phyloP scores from a whole-genome alignment of 2,888 invertebrate species.

The Gandaritis pyraliata region DNA sequence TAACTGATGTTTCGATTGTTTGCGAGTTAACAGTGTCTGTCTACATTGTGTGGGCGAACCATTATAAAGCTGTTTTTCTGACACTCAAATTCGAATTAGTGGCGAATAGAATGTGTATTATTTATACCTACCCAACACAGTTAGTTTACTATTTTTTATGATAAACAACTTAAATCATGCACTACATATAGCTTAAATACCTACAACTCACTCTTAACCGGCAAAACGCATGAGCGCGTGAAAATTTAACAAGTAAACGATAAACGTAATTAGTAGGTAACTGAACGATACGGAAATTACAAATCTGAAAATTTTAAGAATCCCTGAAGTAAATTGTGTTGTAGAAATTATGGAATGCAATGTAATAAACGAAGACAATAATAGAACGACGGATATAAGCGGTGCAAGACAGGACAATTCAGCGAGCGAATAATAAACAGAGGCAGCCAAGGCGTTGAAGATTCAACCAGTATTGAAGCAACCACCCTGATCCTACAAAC shows the following conservation, averaged over 20 bases:
- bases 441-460: slow-evolving; percentile 54
- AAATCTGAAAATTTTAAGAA: slow-evolving; percentile 19
- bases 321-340: slow-evolving; percentile 16
- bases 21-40: slow-evolving; percentile 18
- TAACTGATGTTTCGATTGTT: slow-evolving; percentile 21
- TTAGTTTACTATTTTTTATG: slow-evolving; percentile 1
- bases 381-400: slow-evolving; percentile 53
- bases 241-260: slow-evolving; percentile 60
- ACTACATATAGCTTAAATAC: slow-evolving; percentile 15
- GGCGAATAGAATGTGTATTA: neutral
- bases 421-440: slow-evolving; percentile 66
- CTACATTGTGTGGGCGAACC: slow-evolving; percentile 29
- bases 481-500: slow-evolving; percentile 51
- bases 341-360: neutral
- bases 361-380: slow-evolving; percentile 15
- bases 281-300: slow-evolving; percentile 31
- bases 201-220: slow-evolving; percentile 49
- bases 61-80: slow-evolving; percentile 19
- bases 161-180: slow-evolving; percentile 14
- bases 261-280: too few species aligned
- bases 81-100: slow-evolving; percentile 9
- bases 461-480: slow-evolving; percentile 64
- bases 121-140: slow-evolving; percentile 1
- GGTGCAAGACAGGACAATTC: slow-evolving; percentile 57
- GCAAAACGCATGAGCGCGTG: slow-evolving; percentile 60